Base-by-base conservation (phyloP, 2,797 vertebrate species). In the Tapera naevia region DNA sequence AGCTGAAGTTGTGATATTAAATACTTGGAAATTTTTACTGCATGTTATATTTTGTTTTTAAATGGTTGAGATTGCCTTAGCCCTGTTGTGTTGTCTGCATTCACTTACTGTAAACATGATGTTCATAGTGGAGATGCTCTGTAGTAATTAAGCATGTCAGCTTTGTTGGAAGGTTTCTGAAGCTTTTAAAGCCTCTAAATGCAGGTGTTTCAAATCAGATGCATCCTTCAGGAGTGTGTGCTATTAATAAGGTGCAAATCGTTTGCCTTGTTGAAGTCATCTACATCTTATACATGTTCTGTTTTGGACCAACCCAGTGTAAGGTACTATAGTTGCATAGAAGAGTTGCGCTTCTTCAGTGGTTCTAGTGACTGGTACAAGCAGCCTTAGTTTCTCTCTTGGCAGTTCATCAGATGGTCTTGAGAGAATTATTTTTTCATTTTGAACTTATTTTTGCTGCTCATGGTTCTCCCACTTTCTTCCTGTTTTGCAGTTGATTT, bases 21-120 rank as follows among this genome's bases (percentile, higher is more conserved):
- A 60, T 60, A 2, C 19, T 33, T 16, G 56, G 30, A 28, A 62
- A 28, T 46, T 65, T 60, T 65, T 78, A 46, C 43, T 5, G 2
- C 10, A 0, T 1, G 0, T n/a, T 27, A 7, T 4, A 5, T 8
- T 4, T 27, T 56, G 16, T 2, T 23, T 91, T 83, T 57, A 64
- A 62, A 12, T 37, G 51, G 17, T 24, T 41, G n/a, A 64, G 25
- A 21, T 72, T 80, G 83, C 35, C 9, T 5, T 27, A 76, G 35
- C 27, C 11, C 24, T 37, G 13, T 41, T 39, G 17, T 41, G 4
- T 85, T 74, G 9, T n/a, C 41, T 70, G 24, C 17, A 6, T 69
- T 90, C 5, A 3, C 24, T 22, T 65, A 5, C 0, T 27, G 13
- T 37, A 46, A 28, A 18, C 25, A 15, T 1, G 23, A 24, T 13